Evolutionary conservation across 2,888 invertebrate genomes (phyloP), one percentile per base, ranked within the genome.

Genomic region (Amphiduros pacificus): DNA sequence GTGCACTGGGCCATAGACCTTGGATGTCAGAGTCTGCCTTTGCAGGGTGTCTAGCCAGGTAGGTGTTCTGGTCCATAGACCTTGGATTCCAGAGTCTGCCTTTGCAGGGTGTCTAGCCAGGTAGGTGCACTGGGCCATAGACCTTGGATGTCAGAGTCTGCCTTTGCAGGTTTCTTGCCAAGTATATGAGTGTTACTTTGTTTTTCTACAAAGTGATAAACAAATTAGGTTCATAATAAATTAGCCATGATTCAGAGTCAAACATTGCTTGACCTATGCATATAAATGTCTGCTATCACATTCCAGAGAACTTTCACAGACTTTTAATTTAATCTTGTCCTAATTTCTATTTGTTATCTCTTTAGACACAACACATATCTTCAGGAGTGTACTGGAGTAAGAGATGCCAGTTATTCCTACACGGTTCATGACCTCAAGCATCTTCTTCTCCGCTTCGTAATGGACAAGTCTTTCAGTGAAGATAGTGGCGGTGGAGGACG

Each of bases 41-140:
- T 99, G 53, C 97, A 97, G 94, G 97, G 97, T 0, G 94, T 74
- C 87, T 98, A 66, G 95, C 95, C 0, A 87, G 95, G 63, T 96
- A 92, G n/a, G n/a, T n/a, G n/a, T n/a, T n/a, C n/a, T n/a, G n/a
- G n/a, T n/a, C n/a, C n/a, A n/a, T n/a, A n/a, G n/a, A n/a, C 95
- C 96, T 0, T 76, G 78, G 62, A 81, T 81, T 1, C 78, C 78
- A 54, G 82, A 81, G 69, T 77, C 78, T 0, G 80, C 77, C 32
- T 82, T 94, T 82, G 95, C 94, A 1, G 92, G 92, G 73, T 94
- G 94, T 74, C 87, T 98, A 66, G 95, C 95, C 0, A 87, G 95
- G 63, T 96, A 92, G n/a, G n/a, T n/a, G n/a, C n/a, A n/a, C n/a
- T n/a, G n/a, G n/a, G n/a, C n/a, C n/a, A n/a, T n/a, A n/a, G 97